Evolutionary conservation across 2,797 vertebrate species (phyloP).

Genomic region (Lutjanus campechanus): DNA sequence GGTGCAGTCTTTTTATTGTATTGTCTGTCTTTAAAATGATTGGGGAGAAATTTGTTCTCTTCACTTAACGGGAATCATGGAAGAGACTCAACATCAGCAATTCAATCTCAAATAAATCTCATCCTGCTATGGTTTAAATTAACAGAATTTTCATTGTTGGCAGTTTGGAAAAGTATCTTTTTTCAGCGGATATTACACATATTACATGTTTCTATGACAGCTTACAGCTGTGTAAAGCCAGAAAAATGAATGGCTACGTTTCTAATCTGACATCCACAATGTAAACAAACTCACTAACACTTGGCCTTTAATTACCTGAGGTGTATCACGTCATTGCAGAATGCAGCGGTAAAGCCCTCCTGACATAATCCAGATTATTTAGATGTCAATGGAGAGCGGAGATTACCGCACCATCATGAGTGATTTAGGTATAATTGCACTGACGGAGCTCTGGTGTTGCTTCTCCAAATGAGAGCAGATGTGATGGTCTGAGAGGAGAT

Average conservation of each 20-base stretch:
- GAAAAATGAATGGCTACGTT: neutral
- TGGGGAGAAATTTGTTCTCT: neutral
- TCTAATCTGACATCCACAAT: conserved; percentile 10
- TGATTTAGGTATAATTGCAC: conserved; percentile 73
- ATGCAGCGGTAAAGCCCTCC: conserved; percentile 49
- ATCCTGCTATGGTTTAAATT: neutral
- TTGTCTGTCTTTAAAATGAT: conserved; percentile 28
- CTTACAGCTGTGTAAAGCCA: neutral
- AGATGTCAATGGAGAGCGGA: conserved; percentile 64
- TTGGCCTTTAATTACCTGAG: conserved; percentile 62
- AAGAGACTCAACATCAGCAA: neutral
- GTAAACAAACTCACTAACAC: conserved; percentile 11
- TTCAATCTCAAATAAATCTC: neutral
- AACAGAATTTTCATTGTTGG: neutral
- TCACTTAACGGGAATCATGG: conserved; percentile 21
- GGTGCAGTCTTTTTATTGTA: conserved; percentile 13
- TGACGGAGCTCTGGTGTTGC: conserved; percentile 35
- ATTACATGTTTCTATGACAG: neutral
- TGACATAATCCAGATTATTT: conserved; percentile 81
- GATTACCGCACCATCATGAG: conserved; percentile 72
- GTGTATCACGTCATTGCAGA: conserved; percentile 47
- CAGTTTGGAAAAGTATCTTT: neutral
- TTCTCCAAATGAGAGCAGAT: conserved; percentile 41
- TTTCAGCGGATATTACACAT: neutral
- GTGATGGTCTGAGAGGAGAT: conserved; percentile 15